Conservation (phyloP, 2,113 vertebrate species). For the Phainopepla nitens region DNA sequence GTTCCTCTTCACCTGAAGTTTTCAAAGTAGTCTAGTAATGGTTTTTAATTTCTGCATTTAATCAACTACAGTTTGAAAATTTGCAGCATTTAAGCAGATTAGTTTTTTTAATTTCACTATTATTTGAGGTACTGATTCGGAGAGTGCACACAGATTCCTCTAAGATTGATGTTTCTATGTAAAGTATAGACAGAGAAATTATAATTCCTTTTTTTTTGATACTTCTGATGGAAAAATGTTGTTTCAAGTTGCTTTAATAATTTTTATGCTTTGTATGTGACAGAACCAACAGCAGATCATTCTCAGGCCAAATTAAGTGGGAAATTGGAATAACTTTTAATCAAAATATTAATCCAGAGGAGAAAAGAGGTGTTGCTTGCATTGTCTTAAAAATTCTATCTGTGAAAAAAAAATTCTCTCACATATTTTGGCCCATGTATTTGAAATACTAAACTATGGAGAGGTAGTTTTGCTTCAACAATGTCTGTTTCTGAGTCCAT, state of each 20-base stretch:
- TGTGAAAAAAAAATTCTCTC: not conserved
- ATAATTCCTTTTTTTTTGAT: not conserved
- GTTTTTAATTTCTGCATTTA: not conserved
- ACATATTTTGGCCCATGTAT: not conserved
- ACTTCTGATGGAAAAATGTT: not conserved
- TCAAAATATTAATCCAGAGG: not conserved
- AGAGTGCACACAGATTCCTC: not conserved
- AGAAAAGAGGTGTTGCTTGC: not conserved
- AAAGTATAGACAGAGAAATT: not conserved
- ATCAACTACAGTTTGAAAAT: not conserved
- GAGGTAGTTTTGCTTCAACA: not conserved
- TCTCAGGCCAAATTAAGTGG: not conserved
- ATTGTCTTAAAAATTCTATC: not conserved
- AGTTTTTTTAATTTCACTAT: not conserved
- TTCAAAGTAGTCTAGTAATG: not conserved
- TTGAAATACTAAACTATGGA: not conserved
- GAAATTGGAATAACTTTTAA: not conserved
- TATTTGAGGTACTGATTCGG: not conserved
- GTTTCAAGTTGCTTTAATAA: not conserved
- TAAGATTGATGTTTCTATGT: not conserved
- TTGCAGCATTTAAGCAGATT: not conserved
- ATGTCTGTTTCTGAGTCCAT: not conserved
- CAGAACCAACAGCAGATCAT: not conserved
- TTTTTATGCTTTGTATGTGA: not conserved
- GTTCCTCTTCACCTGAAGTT: not conserved